Conservation (phyloP, 2,888 invertebrate genomes). For the Bimastos eiseni region DNA sequence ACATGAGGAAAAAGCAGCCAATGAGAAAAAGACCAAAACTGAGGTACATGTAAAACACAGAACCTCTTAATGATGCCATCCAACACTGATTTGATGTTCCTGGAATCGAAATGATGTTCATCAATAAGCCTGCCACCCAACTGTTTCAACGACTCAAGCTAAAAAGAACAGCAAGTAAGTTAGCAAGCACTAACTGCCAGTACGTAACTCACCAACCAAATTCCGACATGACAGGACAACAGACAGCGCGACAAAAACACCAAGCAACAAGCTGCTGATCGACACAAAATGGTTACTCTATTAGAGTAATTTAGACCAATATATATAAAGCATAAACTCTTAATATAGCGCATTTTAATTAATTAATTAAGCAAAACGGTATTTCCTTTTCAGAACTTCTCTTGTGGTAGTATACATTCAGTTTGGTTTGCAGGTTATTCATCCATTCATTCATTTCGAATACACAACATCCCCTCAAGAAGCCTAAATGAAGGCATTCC, state of each 20-base stretch:
- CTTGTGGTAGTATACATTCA: neutral
- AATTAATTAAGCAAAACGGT: too few species aligned
- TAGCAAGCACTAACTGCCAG: neutral
- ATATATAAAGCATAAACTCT: neutral
- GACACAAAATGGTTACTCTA: neutral
- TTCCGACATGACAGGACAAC: neutral
- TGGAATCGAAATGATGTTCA: constrained; percentile 84
- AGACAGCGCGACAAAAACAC: neutral
- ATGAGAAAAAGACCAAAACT: neutral
- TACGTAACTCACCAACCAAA: neutral
- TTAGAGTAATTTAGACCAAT: neutral
- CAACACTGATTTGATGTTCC: constrained; percentile 76
- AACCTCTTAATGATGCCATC: constrained; percentile 68
- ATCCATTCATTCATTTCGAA: too few species aligned
- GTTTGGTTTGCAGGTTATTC: too few species aligned
- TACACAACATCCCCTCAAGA: too few species aligned
- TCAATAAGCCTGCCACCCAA: constrained; percentile 83
- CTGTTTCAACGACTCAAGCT: constrained; percentile 75
- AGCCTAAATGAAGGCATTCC: too few species aligned
- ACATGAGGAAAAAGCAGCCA: too few species aligned
- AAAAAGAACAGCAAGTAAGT: constrained; percentile 30
- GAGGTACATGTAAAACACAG: neutral
- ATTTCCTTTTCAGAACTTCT: neutral
- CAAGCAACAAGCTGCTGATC: neutral
- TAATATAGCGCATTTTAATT: too few species aligned